phyloP scores from a whole-genome alignment of 2,888 invertebrate species.

The Melipona beecheii region DNA sequence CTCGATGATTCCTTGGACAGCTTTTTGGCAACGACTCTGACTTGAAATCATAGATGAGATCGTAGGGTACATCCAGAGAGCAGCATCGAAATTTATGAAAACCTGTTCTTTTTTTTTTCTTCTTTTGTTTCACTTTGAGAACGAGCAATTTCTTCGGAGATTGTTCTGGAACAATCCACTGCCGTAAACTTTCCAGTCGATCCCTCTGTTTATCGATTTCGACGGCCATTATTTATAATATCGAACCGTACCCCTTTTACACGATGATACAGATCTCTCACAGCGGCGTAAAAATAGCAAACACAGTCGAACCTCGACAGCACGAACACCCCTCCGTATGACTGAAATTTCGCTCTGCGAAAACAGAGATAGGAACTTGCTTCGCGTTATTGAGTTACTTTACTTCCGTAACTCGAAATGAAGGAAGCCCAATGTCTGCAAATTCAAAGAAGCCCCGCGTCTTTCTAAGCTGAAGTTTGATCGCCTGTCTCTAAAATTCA shows the following conservation, averaged over 20 bases:
- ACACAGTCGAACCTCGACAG: constrained; percentile 11
- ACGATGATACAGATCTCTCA: constrained; percentile 27
- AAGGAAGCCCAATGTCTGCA: too few relatives aligned
- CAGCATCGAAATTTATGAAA: neutral
- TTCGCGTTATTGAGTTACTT: too few relatives aligned
- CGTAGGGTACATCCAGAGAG: neutral
- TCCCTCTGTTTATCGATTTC: constrained; percentile 40
- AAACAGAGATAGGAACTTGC: too few relatives aligned
- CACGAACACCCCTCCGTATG: neutral
- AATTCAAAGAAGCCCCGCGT: too few relatives aligned
- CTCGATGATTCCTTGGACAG: neutral
- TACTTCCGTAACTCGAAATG: too few relatives aligned
- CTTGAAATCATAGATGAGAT: constrained; percentile 9
- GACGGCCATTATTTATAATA: constrained; percentile 47
- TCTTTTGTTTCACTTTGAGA: neutral
- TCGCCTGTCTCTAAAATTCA: too few relatives aligned
- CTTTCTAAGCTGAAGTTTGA: too few relatives aligned
- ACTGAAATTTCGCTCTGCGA: too few relatives aligned
- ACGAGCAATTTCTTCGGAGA: neutral
- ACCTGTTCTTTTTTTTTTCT: neutral
- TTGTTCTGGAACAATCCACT: neutral
- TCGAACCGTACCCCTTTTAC: constrained; percentile 47
- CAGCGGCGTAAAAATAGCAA: constrained; percentile 43
- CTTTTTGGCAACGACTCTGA: constrained; percentile 3
- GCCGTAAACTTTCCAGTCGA: constrained; percentile 19